These are phyloP conservation scores for Nannobrachium achirus DNA, from an alignment of 2,113 vertebrate species.

Conservation along the genomic window DNA sequence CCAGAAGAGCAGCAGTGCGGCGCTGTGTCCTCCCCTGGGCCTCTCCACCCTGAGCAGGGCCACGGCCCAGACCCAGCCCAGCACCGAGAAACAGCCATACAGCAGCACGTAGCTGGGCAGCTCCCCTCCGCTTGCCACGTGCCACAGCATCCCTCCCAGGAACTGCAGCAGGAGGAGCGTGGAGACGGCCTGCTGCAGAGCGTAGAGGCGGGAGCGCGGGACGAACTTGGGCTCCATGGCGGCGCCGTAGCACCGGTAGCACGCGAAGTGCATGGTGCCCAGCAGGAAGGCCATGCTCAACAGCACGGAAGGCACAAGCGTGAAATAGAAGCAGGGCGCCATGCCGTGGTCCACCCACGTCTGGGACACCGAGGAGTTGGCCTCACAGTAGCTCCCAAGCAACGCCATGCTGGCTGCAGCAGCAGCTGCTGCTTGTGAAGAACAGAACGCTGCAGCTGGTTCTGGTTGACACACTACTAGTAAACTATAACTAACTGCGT, in stretches of 20 bases:
- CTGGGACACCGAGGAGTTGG: constrained; percentile 80
- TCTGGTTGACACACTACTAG: too few species aligned
- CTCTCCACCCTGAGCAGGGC: constrained; percentile 86
- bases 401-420: constrained; percentile 74
- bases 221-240: constrained; percentile 90
- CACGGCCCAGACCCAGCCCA: constrained; percentile 83
- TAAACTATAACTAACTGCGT: too few species aligned
- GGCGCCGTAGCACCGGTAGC: constrained; percentile 83
- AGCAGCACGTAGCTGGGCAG: constrained; percentile 85
- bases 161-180: constrained; percentile 83
- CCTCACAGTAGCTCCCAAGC: constrained; percentile 86
- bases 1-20: constrained; percentile 89
- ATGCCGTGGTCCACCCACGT: constrained; percentile 88
- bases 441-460: too few species aligned
- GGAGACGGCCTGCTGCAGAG: constrained; percentile 82
- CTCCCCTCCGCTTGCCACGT: constrained; percentile 32
- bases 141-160: constrained; percentile 74
- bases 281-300: constrained; percentile 83
- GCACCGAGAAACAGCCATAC: constrained; percentile 80
- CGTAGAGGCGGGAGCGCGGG: constrained; percentile 84
- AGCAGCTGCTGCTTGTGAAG: too few species aligned
- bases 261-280: constrained; percentile 83
- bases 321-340: constrained; percentile 95
- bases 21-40: constrained; percentile 85
- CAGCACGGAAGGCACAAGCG: constrained; percentile 83